phyloP scores from a whole-genome alignment of 2,113 vertebrate genomes.

The Tragelaphus imberbis region DNA sequence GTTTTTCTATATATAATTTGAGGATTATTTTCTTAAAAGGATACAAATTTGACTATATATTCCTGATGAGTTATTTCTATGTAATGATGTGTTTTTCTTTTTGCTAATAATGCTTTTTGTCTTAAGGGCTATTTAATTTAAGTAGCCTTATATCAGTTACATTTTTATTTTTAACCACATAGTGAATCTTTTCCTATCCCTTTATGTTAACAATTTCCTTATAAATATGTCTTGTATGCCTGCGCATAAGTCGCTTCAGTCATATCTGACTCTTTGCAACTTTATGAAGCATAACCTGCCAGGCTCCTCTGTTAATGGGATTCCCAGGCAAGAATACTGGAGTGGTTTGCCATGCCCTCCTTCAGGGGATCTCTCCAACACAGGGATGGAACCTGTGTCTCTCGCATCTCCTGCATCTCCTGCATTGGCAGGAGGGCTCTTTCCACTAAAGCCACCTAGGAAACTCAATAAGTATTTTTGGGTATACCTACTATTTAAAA shows the following conservation, averaged over 20 bases:
- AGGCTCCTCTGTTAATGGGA: not conserved
- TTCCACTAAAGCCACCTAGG: not conserved
- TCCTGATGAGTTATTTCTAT: not conserved
- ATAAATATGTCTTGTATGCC: not conserved
- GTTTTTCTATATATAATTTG: not conserved
- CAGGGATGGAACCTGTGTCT: fast-evolving
- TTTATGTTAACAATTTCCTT: not conserved
- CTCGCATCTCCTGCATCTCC: not conserved
- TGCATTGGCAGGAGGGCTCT: not conserved
- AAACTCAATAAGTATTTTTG: not conserved
- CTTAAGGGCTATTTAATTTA: not conserved
- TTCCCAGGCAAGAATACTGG: not conserved
- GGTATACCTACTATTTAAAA: not conserved
- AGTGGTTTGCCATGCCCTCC: not conserved
- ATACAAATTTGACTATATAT: not conserved
- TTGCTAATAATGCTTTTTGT: not conserved
- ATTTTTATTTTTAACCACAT: not conserved
- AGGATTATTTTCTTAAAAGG: not conserved
- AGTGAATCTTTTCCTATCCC: not conserved
- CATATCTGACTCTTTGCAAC: not conserved
- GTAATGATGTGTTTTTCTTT: not conserved
- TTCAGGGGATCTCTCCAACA: not conserved
- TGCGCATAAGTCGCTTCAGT: not conserved
- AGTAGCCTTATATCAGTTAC: not conserved
- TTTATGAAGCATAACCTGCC: not conserved